Conservation (phyloP, 2,113 vertebrate genomes). For the Asarcornis scutulata region DNA sequence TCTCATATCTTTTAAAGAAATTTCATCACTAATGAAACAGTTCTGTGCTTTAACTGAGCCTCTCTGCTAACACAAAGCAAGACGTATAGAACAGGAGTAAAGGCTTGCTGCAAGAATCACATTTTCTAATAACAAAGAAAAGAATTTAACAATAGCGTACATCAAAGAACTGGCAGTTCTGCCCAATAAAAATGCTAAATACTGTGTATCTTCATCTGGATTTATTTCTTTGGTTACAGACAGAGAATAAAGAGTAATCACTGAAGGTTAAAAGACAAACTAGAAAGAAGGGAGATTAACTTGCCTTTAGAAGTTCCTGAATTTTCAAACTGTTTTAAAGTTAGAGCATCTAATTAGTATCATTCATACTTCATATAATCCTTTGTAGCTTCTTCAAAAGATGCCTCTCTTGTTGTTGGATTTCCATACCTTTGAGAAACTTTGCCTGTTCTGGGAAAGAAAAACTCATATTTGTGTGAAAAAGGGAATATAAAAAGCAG, state of each 20-base stretch:
- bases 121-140: background rate
- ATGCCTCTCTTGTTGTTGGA: background rate
- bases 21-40: background rate
- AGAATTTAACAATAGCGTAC: background rate
- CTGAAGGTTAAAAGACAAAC: slow-evolving; percentile 44
- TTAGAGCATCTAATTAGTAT: slow-evolving; percentile 57
- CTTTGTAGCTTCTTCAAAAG: slow-evolving; percentile 64
- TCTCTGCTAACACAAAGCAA: background rate
- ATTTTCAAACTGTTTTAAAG: slow-evolving; percentile 47
- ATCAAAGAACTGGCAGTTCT: background rate
- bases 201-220: background rate
- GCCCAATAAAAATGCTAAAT: slow-evolving; percentile 42
- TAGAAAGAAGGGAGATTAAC: slow-evolving; percentile 36
- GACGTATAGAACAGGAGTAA: background rate
- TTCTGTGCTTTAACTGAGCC: background rate
- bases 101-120: background rate
- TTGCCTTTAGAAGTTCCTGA: background rate
- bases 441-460: background rate
- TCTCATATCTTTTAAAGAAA: background rate
- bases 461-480: background rate
- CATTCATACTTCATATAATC: slow-evolving; percentile 38
- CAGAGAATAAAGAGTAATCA: slow-evolving; percentile 45
- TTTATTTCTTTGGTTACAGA: slow-evolving; percentile 23
- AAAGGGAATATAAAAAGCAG: slow-evolving; percentile 8
- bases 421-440: slow-evolving; percentile 54